Base-by-base conservation (phyloP, 2,797 vertebrate genomes). In the Sorex maritimensis region DNA sequence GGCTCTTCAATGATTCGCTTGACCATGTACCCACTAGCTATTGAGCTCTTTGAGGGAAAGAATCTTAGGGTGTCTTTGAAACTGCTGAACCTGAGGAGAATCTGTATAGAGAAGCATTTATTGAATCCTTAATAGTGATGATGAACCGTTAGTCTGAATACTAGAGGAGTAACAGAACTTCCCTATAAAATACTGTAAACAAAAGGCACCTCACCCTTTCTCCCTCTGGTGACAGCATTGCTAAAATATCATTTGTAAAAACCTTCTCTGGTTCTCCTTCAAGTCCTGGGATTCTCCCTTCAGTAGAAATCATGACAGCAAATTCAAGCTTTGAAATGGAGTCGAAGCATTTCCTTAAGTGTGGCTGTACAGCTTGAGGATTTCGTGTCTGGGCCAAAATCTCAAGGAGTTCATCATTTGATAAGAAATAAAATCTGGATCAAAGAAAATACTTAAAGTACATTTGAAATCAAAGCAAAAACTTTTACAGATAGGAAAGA, bases 311-410 rank as follows among this genome's bases (percentile, higher is more conserved):
- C 95, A 98, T 92, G 93, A 98, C 87, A 52, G 98, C 98, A 92
- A 99, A 99, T 81, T 99, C 98, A 2, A 99, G 97, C 52, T 94
- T 97, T 30, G 97, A 96, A 93, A 99, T 98, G 46, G 98, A 98
- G 95, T 99, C 98, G 41, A 99, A 99, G 96, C 99, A 99, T 95
- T 99, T 99, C 91, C 98, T 98, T 67, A 99, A 97, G 94, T 99
- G 99, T 4, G 99, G 99, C 96, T 99, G 98, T 94, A 99, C 99
- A 1, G 99, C 99, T 95, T 99, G 98, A 15, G 98, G 99, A 90
- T 99, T 99, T 93, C 98, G 95, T 5, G 98, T 99, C 97, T 99
- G 98, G 4, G 98, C 98, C 97, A 99, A 96, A 97, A 99, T 99
- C 97, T 99, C 99, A 83, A 99, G 98, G 67, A 99, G 98, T 96